These are phyloP conservation scores for Notospermus geniculatus DNA, from an alignment of 1,140 invertebrate genomes.

Conservation along the genomic window DNA sequence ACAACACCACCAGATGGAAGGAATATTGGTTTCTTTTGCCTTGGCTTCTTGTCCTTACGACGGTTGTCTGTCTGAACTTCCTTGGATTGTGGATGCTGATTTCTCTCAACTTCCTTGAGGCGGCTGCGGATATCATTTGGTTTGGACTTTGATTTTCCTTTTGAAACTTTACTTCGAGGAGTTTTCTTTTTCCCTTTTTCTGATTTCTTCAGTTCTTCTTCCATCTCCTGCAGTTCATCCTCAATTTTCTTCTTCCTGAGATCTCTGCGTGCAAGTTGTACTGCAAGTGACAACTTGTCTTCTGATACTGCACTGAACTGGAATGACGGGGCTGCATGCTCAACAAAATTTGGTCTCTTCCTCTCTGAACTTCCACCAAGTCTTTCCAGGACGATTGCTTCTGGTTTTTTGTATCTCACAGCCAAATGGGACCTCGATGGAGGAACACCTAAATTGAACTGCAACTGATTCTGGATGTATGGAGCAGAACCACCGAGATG, in stretches of 20 bases:
- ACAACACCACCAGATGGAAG: too few relatives aligned
- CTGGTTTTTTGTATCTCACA: slow-evolving; percentile 24
- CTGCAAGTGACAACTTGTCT: slow-evolving; percentile 28
- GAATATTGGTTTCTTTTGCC: too few relatives aligned
- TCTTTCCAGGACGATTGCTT: slow-evolving; percentile 30
- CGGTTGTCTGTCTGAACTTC: background rate
- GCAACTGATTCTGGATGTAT: slow-evolving; percentile 32
- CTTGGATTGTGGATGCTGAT: background rate
- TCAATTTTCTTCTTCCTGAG: slow-evolving; percentile 27
- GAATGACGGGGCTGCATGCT: background rate
- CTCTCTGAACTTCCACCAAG: slow-evolving; percentile 10
- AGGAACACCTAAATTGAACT: slow-evolving; percentile 36
- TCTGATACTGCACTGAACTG: slow-evolving; percentile 24
- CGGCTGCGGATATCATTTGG: too few relatives aligned
- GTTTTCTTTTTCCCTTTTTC: slow-evolving; percentile 13
- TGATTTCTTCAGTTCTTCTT: slow-evolving; percentile 10
- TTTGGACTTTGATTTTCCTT: too few relatives aligned
- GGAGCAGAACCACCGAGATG: background rate
- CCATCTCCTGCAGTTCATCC: background rate
- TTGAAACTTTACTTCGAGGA: background rate
- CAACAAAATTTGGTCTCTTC: slow-evolving; percentile 6
- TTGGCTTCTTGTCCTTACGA: slow-evolving; percentile 1
- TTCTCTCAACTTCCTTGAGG: too few relatives aligned
- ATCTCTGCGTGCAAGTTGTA: slow-evolving; percentile 31
- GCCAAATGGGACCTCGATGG: slow-evolving; percentile 24